These are phyloP conservation scores for Bombus waltoni DNA, from an alignment of 1,140 invertebrate genomes.

Conservation along the genomic window DNA sequence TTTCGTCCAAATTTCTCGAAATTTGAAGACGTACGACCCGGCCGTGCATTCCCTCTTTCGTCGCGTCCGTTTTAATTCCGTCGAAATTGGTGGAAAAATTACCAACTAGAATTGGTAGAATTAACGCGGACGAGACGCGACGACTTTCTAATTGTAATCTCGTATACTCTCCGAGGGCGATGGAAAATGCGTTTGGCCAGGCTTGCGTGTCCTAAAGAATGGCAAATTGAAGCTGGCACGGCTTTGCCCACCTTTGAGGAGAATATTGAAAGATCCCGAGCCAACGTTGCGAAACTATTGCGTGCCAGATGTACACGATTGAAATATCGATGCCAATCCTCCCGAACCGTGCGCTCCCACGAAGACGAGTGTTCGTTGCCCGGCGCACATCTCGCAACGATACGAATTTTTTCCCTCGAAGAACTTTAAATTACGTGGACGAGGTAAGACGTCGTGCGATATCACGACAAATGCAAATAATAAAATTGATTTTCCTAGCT, in stretches of 20 bases:
- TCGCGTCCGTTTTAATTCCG: neutral
- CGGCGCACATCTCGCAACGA: no score
- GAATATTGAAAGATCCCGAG: slow-evolving; percentile 57
- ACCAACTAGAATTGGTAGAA: neutral
- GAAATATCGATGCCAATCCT: slow-evolving; percentile 56
- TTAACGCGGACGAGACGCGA: slow-evolving; percentile 9
- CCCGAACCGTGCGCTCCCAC: neutral
- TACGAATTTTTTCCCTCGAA: no score
- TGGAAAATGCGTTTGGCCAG: slow-evolving; percentile 1
- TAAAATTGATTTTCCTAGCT: no score
- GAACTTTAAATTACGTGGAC: no score
- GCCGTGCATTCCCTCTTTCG: no score
- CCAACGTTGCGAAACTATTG: slow-evolving; percentile 47
- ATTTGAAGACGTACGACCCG: neutral
- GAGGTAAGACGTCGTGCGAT: no score
- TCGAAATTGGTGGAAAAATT: slow-evolving; percentile 16
- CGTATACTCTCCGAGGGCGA: neutral
- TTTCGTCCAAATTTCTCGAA: neutral
- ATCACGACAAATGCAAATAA: no score
- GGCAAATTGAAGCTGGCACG: slow-evolving; percentile 54
- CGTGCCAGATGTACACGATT: slow-evolving; percentile 18
- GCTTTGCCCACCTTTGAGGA: slow-evolving; percentile 40
- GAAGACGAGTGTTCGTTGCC: neutral
- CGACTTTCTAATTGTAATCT: slow-evolving; percentile 26
- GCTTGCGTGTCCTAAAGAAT: slow-evolving; percentile 24